A percentile compares a stretch with the other conserved stretches of the same genome.
Conservation (phyloP, 2,797 vertebrate genomes). For the Cossypha polioptera region DNA sequence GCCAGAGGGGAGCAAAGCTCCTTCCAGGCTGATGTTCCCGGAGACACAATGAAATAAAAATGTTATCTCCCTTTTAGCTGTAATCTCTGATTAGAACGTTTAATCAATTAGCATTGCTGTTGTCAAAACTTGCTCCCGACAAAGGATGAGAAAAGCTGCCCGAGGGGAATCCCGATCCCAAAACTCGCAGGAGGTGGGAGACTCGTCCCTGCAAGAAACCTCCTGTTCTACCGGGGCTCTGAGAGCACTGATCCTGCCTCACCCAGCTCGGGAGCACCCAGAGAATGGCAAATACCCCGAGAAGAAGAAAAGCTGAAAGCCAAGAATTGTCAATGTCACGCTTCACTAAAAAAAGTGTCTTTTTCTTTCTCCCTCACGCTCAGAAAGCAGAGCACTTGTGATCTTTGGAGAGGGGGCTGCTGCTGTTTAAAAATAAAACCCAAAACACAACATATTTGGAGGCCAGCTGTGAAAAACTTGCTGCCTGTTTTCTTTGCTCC, state of each 20-base stretch:
- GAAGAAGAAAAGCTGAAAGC: neutral
- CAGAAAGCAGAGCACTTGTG: neutral
- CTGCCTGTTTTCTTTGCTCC: conserved; percentile 1
- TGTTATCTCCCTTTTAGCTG: conserved; percentile 51
- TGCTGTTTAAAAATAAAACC: neutral
- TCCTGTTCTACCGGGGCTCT: conserved; percentile 53
- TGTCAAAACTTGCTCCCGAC: conserved; percentile 80
- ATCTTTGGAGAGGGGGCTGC: neutral
- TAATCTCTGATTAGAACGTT: conserved; percentile 78
- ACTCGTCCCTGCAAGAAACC: conserved; percentile 65
- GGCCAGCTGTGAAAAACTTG: neutral
- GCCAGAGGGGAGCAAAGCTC: neutral
- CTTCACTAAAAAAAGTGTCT: neutral
- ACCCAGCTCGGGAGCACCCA: conserved; percentile 51
- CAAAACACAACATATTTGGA: neutral
- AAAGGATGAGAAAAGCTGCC: conserved; percentile 60
- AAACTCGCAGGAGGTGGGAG: conserved; percentile 29
- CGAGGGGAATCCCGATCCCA: conserved; percentile 23
- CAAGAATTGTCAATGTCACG: neutral
- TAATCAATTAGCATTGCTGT: conserved; percentile 81
- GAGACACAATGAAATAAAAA: conserved; percentile 44
- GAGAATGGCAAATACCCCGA: conserved; percentile 14
- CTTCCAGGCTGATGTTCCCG: conserved; percentile 3
- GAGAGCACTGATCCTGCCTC: conserved; percentile 26
- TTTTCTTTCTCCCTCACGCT: neutral